Evolutionary conservation across 2,797 vertebrate genomes (phyloP), one percentile per base, ranked within the genome.

Genomic region (Uromys caudimaculatus): DNA sequence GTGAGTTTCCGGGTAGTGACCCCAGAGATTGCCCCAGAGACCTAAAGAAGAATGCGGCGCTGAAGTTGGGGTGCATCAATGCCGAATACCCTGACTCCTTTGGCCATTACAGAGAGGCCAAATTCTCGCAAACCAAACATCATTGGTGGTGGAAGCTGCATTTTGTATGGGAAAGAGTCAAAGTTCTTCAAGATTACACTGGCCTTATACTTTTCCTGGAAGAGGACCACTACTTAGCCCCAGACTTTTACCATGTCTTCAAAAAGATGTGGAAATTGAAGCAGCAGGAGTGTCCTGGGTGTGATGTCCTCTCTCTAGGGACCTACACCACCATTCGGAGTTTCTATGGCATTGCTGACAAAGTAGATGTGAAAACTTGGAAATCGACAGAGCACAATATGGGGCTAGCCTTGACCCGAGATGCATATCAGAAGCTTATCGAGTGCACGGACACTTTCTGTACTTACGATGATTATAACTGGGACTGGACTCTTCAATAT

Each of bases 111-210:
- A 99, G 99, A 2, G 99, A 99, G 97, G 99, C 99, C 44, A 99
- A 99, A 83, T 99, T 99, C 98, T 99, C 99, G 11, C 99, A 99
- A 98, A 99, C 99, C 97, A 99, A 99, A 98, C 99, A 99, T 98
- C 99, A 99, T 97, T 99, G 99, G 99, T 99, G 99, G 99, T 99
- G 99, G 99, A 99, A 99, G 98, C 98, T 99, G 98, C 99, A 99
- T 97, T 99, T 99, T 96, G 99, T 99, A 1, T 99, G 99, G 99
- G 99, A 99, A 97, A 98, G 99, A 91, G 98, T 99, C n/a, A 98
- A 98, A 76, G 98, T 98, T 24, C 98, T 99, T 81, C 99, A 98
- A 76, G 99, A 99, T 54, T 99, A 99, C 96, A 97, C 98, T 13
- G 99, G 99, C 91, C 98, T 99, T 52, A 98, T 99, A 69, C 98